Percentiles rank a stretch among this genome's conserved stretches.
These are phyloP conservation scores for Pachycephala philippinensis DNA, from an alignment of 2,113 vertebrate genomes.

Conservation along the genomic window DNA sequence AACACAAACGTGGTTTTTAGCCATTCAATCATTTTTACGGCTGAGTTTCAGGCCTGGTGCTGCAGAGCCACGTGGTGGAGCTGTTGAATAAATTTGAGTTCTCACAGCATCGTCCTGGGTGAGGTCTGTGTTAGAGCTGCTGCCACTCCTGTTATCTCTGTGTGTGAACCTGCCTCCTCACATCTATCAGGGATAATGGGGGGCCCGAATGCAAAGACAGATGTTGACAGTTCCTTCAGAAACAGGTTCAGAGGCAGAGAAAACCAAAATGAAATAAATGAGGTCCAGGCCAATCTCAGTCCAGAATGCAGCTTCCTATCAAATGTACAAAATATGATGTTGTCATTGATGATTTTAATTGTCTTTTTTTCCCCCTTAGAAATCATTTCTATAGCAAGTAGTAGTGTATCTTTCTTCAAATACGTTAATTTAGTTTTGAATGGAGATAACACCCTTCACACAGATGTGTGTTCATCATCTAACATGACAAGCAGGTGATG, in stretches of 20 bases:
- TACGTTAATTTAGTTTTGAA: not conserved
- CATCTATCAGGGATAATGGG: not conserved
- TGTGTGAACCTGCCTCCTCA: not conserved
- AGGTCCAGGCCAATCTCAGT: not conserved
- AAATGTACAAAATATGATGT: not conserved
- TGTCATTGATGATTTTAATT: not conserved
- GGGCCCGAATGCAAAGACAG: not conserved
- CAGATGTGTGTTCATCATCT: not conserved
- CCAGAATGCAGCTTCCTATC: not conserved
- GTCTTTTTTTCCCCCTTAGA: not conserved
- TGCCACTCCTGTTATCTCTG: not conserved
- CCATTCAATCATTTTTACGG: not conserved
- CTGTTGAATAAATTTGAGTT: conserved; percentile 71
- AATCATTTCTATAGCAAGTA: not conserved
- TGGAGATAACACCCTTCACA: not conserved
- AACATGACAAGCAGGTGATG: not conserved
- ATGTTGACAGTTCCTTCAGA: not conserved
- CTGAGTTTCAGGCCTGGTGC: not conserved
- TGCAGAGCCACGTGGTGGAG: conserved; percentile 72
- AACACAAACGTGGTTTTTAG: not conserved
- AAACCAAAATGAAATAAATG: not conserved
- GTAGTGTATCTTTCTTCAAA: not conserved
- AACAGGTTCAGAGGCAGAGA: not conserved
- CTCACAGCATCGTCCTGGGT: not conserved
- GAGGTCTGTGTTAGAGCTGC: not conserved